These are phyloP conservation scores for Paramormyrops kingsleyae DNA, from an alignment of 2,113 vertebrate species.

Conservation along the genomic window DNA sequence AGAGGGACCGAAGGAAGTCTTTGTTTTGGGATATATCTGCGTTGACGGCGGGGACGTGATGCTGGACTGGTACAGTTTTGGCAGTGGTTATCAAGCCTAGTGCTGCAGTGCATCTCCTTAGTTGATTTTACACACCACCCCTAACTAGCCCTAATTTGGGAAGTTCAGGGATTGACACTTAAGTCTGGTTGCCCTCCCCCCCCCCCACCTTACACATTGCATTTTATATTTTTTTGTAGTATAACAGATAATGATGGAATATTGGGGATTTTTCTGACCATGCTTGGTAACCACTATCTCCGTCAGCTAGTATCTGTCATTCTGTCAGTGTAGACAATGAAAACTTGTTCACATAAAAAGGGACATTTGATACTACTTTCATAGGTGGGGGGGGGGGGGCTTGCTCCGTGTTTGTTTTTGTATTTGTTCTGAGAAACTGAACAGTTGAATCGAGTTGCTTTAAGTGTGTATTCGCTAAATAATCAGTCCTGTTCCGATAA, in stretches of 20 bases:
- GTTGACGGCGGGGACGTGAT: background rate
- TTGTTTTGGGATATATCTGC: background rate
- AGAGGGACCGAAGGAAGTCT: background rate
- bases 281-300: background rate
- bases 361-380: background rate
- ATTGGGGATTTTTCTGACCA: background rate
- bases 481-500: background rate
- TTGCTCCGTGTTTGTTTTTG: background rate
- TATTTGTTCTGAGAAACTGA: background rate
- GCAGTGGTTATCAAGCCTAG: background rate
- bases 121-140: background rate
- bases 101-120: background rate
- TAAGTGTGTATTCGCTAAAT: conserved; percentile 1
- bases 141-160: background rate
- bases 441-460: background rate
- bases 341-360: background rate
- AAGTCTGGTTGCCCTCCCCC: background rate
- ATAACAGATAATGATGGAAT: background rate
- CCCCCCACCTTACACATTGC: background rate
- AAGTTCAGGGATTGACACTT: background rate
- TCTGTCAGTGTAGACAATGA: background rate
- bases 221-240: background rate
- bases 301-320: background rate
- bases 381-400: background rate
- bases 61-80: background rate